Evolutionary conservation across 2,888 invertebrate species (phyloP), one percentile per base, ranked within the genome.

Genomic region (Drosophila silvestris): DNA sequence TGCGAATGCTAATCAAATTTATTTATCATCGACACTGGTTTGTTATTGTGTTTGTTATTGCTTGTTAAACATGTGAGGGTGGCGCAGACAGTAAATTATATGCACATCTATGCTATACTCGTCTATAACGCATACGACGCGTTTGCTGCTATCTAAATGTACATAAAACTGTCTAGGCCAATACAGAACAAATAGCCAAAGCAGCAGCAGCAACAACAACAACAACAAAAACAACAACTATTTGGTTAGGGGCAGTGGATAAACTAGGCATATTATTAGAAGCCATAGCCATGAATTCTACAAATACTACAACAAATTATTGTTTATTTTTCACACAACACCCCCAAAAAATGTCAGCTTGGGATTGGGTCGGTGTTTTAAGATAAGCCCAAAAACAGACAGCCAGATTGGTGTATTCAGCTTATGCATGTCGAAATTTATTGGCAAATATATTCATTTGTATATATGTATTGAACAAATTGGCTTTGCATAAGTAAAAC

Each of bases 101-200:
- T 67, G 74, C 73, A 64, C 70, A 76, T 69, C 62, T 56, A 57
- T 39, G 35, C 26, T 30, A 26, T 41, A 41, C 30, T 22, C 26
- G 16, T 5, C 66, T 60, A 77, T 80, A 57, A 71, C 70, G 70
- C 62, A 83, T 75, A 56, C 79, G 85, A 75, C 57, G 60, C 70
- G 50, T 71, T 56, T 33, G 33, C 64, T 65, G 30, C 64, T 70
- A 84, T 85, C 76, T 74, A 72, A 59, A 62, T 71, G 57, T 58
- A 74, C 77, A 87, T 87, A 87, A 87, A 82, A 84, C 85, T 61
- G 85, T 85, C 85, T 82, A 79, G 77, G 77, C 77, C 77, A 81
- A 82, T 82, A 74, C 82, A 73, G 84, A 87, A 84, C 87, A 87
- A 85, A 87, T 81, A 81, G 68, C 67, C 74, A 58, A 30, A 64